phyloP scores from a whole-genome alignment of 2,113 vertebrate genomes.

The Hemicordylus capensis region DNA sequence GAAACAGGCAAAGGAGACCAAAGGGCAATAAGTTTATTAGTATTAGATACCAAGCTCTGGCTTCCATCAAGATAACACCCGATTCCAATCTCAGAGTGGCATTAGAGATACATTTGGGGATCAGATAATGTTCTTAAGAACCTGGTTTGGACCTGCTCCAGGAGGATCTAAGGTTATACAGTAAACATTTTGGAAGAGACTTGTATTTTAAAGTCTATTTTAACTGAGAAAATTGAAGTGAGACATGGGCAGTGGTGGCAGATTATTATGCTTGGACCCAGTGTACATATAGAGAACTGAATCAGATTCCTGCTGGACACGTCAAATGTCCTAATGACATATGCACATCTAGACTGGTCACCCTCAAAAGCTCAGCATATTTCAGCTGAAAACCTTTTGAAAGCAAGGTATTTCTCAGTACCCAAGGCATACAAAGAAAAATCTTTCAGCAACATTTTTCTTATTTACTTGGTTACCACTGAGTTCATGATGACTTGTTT shows the following conservation, averaged over 20 bases:
- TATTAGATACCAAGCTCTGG: too few relatives aligned
- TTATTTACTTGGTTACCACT: constrained; percentile 66
- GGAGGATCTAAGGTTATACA: too few relatives aligned
- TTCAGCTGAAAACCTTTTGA: constrained; percentile 45
- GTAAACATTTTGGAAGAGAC: background rate
- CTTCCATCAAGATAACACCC: too few relatives aligned
- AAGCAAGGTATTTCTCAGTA: constrained; percentile 41
- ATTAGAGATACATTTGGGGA: too few relatives aligned
- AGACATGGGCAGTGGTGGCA: background rate
- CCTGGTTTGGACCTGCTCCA: too few relatives aligned
- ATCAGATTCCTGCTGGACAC: background rate
- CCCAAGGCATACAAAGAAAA: constrained; percentile 51
- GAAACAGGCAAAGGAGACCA: too few relatives aligned
- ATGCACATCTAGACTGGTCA: background rate
- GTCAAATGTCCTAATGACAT: constrained; percentile 7
- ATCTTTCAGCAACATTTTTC: constrained; percentile 49
- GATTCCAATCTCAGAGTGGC: too few relatives aligned
- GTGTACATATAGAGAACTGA: background rate
- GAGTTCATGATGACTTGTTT: constrained; percentile 73
- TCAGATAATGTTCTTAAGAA: too few relatives aligned
- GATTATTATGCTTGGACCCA: background rate
- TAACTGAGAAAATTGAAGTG: background rate
- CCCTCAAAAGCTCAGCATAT: constrained; percentile 42
- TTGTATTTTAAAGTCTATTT: background rate
- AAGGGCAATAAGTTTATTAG: too few relatives aligned